Conservation (phyloP, 2,113 vertebrate species). For the Pollachius pollachius region DNA sequence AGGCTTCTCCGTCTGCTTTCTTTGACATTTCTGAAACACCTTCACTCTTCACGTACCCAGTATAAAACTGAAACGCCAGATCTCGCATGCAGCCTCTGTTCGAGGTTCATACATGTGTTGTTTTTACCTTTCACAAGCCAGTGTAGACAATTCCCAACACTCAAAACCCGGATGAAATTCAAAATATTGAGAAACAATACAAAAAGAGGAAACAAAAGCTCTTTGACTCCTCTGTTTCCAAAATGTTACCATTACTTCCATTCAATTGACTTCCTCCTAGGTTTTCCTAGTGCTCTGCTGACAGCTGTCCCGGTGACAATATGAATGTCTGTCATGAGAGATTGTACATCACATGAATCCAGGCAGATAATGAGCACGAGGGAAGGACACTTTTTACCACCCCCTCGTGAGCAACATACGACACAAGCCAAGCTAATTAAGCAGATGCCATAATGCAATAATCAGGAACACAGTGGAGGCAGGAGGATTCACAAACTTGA, state of each 20-base stretch:
- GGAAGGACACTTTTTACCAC: conserved; percentile 71
- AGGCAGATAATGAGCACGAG: conserved; percentile 72
- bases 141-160: too few species aligned
- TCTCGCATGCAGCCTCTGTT: too few species aligned
- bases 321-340: conserved; percentile 70
- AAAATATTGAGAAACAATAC: too few species aligned
- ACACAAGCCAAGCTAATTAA: conserved; percentile 75
- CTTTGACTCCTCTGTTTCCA: neutral
- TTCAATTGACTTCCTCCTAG: conserved; percentile 27
- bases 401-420: conserved; percentile 68
- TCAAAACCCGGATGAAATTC: too few species aligned
- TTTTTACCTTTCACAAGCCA: too few species aligned
- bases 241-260: conserved; percentile 27
- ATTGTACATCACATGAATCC: conserved; percentile 72
- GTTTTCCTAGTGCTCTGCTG: conserved; percentile 50
- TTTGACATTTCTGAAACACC: too few species aligned
- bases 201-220: too few species aligned
- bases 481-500: conserved; percentile 70
- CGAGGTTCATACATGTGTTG: too few species aligned
- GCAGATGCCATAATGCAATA: conserved; percentile 74
- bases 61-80: too few species aligned
- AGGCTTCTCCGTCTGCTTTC: too few species aligned
- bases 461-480: conserved; percentile 69
- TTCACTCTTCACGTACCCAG: too few species aligned
- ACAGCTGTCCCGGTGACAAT: conserved; percentile 70